Base-by-base conservation (phyloP, 1,140 invertebrate genomes). In the Cydia strobilella region DNA sequence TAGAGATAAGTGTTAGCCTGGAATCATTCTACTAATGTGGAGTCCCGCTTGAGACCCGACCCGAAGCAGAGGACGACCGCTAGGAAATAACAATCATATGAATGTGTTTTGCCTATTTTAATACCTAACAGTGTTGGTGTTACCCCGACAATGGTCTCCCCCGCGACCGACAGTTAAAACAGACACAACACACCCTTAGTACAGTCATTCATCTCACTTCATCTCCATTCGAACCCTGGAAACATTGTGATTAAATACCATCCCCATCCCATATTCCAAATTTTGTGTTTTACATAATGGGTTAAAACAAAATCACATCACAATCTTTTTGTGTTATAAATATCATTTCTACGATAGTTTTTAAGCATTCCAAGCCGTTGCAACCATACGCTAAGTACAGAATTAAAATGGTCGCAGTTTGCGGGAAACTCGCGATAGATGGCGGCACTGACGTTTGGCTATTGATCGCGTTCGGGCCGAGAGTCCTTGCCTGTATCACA, bases 181-280 rank as follows among this genome's bases (percentile, higher is more conserved):
- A 84, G 75, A 89, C 89, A 90, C 86, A 84, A 86, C 82, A 89
- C 89, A 89, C 83, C 74, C 78, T 51, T 82, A 78, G 79, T 80
- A 86, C 82, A 82, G 66, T 82, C 81, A 84, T 74, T 84, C 84
- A 87, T 81, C n/a, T 80, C 84, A 85, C 77, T 75, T 79, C 82
- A 83, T 83, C 76, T 79, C 79, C 84, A 86, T 85, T 73, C 73
- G 75, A 74, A 72, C 79, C 80, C 74, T 74, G 69, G 76, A 69
- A 75, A 72, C 75, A 65, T 62, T n/a, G 71, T 77, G 74, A 73
- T 54, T 76, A 77, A 63, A 59, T 45, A 69, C 75, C 79, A 79
- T 79, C 62, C 48, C 78, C 82, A 84, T 25, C 25, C 25, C 74
- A 76, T 48, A 66, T 72, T 75, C 78, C 81, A 78, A 80, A 76